Evolutionary conservation across 2,113 vertebrate genomes (phyloP), one percentile per base, ranked within the genome.

Genomic region (Pedetes capensis): DNA sequence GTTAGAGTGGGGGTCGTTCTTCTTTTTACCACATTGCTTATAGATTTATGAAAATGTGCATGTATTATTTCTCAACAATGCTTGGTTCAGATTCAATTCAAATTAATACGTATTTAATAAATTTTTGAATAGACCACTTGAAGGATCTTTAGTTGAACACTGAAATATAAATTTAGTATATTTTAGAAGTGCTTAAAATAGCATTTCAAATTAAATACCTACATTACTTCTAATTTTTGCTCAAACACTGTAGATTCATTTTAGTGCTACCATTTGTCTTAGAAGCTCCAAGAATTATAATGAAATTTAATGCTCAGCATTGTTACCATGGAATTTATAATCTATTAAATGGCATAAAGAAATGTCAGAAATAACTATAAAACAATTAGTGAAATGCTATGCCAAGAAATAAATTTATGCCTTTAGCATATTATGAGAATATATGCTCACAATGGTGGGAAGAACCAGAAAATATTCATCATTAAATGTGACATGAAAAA

Each of bases 361-460:
- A 95, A 91, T 68, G 89, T 96, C 78, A 96, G 82, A 94, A 93
- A 91, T 91, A 86, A 95, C 80, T 91, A 61, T 94, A 86, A 95
- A 96, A 91, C 51, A 95, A 20, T 92, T 88, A 85, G 44, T 85
- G 27, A 88, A 93, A 78, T 53, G 34, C 25, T 59, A 68, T 39
- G 29, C 59, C 57, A 93, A n/a, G 83, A 3, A 47, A 63, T 7
- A 18, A 23, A 86, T 93, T 96, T 82, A 85, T 51, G 1, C 22
- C 16, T 87, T 80, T 90, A 91, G 57, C 64, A 49, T 89, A 75
- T 91, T 83, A 75, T 83, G 74, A 81, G 51, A 96, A 39, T 34
- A 49, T 66, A 51, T n/a, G 13, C 12, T 79, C 34, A 92, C 16
- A 87, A 29, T 83, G 51, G 22, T 78, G 16, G 29, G 55, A 87